A percentile compares a stretch with the other conserved stretches of the same genome.
Evolutionary conservation across 2,113 vertebrate species (phyloP).

Genomic region (Mungos mungo): DNA sequence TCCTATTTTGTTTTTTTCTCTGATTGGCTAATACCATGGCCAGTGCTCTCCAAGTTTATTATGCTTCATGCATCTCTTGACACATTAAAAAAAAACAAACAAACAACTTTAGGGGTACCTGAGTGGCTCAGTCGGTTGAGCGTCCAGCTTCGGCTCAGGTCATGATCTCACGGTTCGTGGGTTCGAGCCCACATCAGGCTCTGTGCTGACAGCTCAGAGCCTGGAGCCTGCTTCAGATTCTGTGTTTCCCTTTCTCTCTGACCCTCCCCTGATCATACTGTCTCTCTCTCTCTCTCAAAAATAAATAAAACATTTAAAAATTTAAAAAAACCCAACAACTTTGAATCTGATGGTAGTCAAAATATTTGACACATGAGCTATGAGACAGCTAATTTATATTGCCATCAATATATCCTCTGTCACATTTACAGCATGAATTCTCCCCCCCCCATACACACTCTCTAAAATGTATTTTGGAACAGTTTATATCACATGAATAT

Average conservation of each 20-base stretch:
- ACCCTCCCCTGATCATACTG: no score
- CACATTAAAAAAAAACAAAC: neutral
- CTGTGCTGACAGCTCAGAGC: no score
- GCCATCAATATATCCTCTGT: neutral
- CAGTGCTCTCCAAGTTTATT: neutral
- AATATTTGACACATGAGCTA: neutral
- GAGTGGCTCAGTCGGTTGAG: no score
- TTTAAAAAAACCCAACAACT: neutral
- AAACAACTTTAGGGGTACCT: neutral
- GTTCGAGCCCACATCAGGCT: no score
- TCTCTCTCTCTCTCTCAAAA: no score
- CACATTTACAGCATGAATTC: neutral
- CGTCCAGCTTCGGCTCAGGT: no score
- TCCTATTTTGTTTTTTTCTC: neutral
- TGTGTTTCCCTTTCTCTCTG: no score
- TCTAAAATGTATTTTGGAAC: neutral
- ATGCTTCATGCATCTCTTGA: neutral
- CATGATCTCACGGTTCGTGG: no score
- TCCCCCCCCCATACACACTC: neutral
- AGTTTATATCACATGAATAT: neutral
- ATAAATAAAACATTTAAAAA: no score
- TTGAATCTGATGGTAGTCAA: neutral
- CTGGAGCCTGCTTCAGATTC: no score
- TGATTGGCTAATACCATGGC: neutral
- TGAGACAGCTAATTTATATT: neutral